Conservation (phyloP, 2,113 vertebrate species). For the Dipodomys stephensi region DNA sequence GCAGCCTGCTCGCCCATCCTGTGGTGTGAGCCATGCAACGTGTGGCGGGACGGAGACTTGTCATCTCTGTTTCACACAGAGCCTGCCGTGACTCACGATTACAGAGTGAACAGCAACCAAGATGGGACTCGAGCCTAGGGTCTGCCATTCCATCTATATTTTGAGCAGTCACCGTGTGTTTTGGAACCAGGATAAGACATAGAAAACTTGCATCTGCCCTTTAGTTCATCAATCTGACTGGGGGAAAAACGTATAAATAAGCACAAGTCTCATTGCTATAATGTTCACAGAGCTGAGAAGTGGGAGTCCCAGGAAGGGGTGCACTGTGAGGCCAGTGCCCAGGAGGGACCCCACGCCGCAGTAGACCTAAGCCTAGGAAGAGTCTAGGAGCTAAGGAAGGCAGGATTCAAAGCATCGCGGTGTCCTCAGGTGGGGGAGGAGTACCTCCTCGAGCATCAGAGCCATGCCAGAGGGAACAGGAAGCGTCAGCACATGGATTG, state of each 20-base stretch:
- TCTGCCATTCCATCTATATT: neutral
- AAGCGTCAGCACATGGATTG: neutral
- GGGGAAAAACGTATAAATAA: neutral
- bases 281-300: neutral
- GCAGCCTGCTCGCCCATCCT: neutral
- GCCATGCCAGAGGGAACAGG: neutral
- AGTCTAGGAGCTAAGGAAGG: neutral
- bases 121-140: neutral
- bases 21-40: neutral
- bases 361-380: neutral
- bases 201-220: neutral
- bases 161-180: neutral
- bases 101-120: neutral
- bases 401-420: neutral
- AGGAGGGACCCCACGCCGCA: neutral
- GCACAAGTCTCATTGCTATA: neutral
- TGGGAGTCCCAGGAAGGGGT: too few relatives aligned
- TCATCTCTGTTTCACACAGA: neutral
- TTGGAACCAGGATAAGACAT: neutral
- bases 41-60: neutral
- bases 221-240: neutral
- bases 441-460: neutral
- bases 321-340: neutral
- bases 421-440: neutral
- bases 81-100: neutral